Evolutionary conservation across 2,113 vertebrate species (phyloP), one percentile per base, ranked within the genome.

Genomic region (Spizaetus ornatus): DNA sequence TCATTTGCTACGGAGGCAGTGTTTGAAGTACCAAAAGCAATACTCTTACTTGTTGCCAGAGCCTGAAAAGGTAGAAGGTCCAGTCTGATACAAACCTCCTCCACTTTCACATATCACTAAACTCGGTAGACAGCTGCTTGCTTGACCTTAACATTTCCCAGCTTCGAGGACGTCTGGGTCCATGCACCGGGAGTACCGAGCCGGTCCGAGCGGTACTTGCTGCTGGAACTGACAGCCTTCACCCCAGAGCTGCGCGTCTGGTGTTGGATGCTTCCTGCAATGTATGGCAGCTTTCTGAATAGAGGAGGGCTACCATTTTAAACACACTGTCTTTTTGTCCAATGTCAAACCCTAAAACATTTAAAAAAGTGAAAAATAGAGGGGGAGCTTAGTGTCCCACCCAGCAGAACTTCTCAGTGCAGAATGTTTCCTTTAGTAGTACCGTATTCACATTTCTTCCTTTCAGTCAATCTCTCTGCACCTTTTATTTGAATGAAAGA

Each of bases 401-500:
- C 23, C 52, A 74, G 13, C 21, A 90, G 38, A 89, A 76, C 31
- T 47, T 70, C 40, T 17, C 81, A 18, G 10, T 4, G 38, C 10
- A 38, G 36, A 88, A 45, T 29, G 32, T 50, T 94, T 91, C 58
- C 36, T 86, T 69, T n/a, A n/a, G 70, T 12, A 62, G 32, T 32
- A 63, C 70, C 13, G 10, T 27, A 40, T 29, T 66, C 93, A 58
- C 59, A 31, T 66, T 82, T 85, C 53, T 85, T 71, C n/a, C 40
- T 65, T 86, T 82, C 87, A 58, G 15, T 70, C 90, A 87, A 79
- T 82, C 62, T 50, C 62, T 82, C 40, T 48, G 40, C 45, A 70
- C 5, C 3, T 91, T 92, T 72, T 78, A 79, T 94, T 94, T 91
- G 85, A 96, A 92, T 32, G 88, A 90, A 96, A 90, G 62, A 86